Evolutionary conservation across 2,797 vertebrate species (phyloP).

Genomic region (Gorsachius magnificus): DNA sequence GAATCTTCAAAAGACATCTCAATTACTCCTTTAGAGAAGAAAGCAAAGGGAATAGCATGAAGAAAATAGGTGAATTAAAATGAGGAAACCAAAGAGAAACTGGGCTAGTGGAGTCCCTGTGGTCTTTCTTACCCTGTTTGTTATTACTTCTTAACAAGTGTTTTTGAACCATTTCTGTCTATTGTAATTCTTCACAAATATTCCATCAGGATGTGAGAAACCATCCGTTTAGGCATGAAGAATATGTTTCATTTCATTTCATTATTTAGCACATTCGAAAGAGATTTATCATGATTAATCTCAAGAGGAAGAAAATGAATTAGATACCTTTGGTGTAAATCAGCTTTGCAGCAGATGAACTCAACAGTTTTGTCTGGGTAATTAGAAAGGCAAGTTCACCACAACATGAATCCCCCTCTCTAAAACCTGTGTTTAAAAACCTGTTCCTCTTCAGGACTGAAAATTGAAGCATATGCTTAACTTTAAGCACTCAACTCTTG

Average conservation of each 20-base stretch:
- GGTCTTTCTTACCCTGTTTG: constrained; percentile 3
- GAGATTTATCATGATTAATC: constrained; percentile 21
- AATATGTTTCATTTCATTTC: constrained; percentile 23
- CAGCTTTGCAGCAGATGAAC: not conserved
- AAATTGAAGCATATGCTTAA: not conserved
- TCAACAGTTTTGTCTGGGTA: not conserved
- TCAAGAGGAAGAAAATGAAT: constrained; percentile 32
- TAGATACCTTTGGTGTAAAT: constrained; percentile 24
- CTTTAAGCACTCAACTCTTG: not conserved
- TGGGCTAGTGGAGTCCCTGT: not conserved
- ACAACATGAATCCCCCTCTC: not conserved
- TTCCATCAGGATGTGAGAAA: constrained; percentile 31
- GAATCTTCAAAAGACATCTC: not conserved
- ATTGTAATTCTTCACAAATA: constrained; percentile 12
- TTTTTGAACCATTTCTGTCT: not conserved
- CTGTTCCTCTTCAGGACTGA: not conserved
- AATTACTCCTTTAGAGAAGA: constrained; percentile 7
- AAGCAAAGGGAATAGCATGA: not conserved
- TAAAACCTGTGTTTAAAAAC: not conserved
- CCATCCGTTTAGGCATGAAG: not conserved
- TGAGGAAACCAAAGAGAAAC: constrained; percentile 21
- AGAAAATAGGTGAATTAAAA: constrained; percentile 12
- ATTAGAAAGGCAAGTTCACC: not conserved
- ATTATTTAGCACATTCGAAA: constrained; percentile 34
- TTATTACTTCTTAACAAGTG: not conserved